phyloP scores from a whole-genome alignment of 1,140 invertebrate genomes.

The Metaphire vulgaris region DNA sequence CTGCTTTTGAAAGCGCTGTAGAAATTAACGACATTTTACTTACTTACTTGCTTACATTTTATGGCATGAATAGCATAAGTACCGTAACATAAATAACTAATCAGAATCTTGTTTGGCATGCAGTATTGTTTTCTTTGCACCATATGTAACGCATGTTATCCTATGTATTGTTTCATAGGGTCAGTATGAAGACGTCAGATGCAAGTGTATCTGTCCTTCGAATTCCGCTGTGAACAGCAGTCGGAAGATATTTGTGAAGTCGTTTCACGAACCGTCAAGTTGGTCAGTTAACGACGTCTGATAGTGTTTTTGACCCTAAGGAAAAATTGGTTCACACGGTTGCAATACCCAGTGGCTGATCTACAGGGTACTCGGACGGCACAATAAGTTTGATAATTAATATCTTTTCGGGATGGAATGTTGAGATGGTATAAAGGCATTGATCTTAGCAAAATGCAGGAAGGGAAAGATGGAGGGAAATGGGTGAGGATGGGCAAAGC shows the following conservation, averaged over 20 bases:
- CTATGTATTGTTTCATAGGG: slow-evolving; percentile 34
- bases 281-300: slow-evolving; percentile 25
- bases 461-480: too few species aligned
- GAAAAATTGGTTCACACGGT: background rate
- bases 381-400: too few species aligned
- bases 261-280: slow-evolving; percentile 19
- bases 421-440: background rate
- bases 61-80: background rate
- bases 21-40: too few species aligned
- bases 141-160: background rate
- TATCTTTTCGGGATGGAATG: too few species aligned
- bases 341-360: background rate
- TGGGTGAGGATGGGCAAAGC: too few species aligned
- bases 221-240: slow-evolving; percentile 11
- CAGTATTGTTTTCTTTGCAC: background rate
- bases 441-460: background rate
- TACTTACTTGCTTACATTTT: too few species aligned
- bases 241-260: slow-evolving; percentile 23
- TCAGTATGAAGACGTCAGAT: slow-evolving; percentile 75
- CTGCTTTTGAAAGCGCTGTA: too few species aligned
- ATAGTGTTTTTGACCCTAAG: background rate
- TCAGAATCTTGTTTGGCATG: background rate
- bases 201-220: slow-evolving; percentile 77
- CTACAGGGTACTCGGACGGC: background rate
- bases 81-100: background rate